phyloP scores from a whole-genome alignment of 2,113 vertebrate genomes.

The Centropus unirufus region DNA sequence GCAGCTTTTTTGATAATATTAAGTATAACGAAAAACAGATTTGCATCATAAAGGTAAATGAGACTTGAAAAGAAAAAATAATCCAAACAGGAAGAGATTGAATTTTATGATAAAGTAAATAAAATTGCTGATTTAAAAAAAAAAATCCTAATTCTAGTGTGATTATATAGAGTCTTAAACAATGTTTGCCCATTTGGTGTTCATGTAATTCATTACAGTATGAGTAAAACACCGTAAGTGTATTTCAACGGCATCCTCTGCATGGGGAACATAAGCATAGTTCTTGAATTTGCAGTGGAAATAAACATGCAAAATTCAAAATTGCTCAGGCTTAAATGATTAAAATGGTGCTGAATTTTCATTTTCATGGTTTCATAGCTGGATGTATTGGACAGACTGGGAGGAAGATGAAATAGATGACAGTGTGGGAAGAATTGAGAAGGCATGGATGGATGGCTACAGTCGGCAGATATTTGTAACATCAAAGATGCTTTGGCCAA shows the following conservation, averaged over 20 bases:
- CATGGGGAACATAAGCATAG: not conserved
- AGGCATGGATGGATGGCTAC: constrained; percentile 97
- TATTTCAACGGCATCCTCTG: not conserved
- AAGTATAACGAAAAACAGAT: constrained; percentile 32
- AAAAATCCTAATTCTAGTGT: constrained; percentile 36
- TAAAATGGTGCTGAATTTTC: constrained; percentile 6
- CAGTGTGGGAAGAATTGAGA: constrained; percentile 96
- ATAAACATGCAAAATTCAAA: not conserved
- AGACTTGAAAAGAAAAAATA: constrained; percentile 1
- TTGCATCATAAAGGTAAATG: constrained; percentile 55
- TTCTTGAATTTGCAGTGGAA: not conserved
- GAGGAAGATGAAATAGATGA: constrained; percentile 97
- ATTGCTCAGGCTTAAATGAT: not conserved
- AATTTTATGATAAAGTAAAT: constrained; percentile 38
- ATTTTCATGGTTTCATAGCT: constrained; percentile 78
- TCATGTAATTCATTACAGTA: not conserved
- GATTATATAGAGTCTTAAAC: constrained; percentile 12
- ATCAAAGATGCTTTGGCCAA: constrained; percentile 98
- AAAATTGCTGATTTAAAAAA: not conserved
- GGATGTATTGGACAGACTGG: constrained; percentile 99
- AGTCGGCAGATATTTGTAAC: constrained; percentile 93
- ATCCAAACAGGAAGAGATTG: not conserved
- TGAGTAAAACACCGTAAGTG: not conserved
- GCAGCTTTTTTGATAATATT: constrained; percentile 11
- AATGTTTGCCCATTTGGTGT: not conserved